Evolutionary conservation across 1,140 invertebrate species (phyloP).

Genomic region (Cydia splendana): DNA sequence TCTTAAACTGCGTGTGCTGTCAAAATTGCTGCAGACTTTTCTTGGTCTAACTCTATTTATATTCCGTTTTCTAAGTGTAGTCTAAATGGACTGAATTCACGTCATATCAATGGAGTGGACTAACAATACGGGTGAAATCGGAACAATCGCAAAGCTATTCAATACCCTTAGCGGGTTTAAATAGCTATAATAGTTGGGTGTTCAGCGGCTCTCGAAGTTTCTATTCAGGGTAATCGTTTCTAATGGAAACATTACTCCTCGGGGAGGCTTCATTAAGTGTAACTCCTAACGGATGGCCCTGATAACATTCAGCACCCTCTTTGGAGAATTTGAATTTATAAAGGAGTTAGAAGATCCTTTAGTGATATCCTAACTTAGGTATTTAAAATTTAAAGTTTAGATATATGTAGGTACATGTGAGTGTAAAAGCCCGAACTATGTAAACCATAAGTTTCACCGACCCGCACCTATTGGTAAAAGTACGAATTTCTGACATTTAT

Average conservation of each 20-base stretch:
- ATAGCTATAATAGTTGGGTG: constrained; percentile 29
- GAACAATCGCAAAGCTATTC: constrained; percentile 7
- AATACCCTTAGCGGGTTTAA: constrained; percentile 7
- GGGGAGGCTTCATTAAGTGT: constrained; percentile 21
- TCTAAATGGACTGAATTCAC: neutral
- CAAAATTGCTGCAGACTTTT: too few species aligned
- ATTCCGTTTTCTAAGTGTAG: neutral
- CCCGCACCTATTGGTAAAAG: too few species aligned
- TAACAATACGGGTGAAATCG: neutral
- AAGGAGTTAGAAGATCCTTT: neutral
- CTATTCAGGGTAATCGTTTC: constrained; percentile 31
- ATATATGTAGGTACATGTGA: too few species aligned
- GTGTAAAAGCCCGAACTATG: too few species aligned
- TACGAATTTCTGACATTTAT: too few species aligned
- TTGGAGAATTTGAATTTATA: constrained; percentile 21
- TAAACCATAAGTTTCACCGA: too few species aligned
- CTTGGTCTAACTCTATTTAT: neutral
- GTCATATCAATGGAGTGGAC: neutral
- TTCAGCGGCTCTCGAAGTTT: constrained; percentile 27
- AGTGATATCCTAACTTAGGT: neutral
- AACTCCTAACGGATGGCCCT: constrained; percentile 9
- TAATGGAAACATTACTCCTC: constrained; percentile 30
- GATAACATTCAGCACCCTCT: constrained; percentile 17
- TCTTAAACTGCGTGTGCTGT: too few species aligned
- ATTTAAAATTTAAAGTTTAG: too few species aligned